Evolutionary conservation across 2,888 invertebrate genomes (phyloP).

Genomic region (Esperia sulphurella): DNA sequence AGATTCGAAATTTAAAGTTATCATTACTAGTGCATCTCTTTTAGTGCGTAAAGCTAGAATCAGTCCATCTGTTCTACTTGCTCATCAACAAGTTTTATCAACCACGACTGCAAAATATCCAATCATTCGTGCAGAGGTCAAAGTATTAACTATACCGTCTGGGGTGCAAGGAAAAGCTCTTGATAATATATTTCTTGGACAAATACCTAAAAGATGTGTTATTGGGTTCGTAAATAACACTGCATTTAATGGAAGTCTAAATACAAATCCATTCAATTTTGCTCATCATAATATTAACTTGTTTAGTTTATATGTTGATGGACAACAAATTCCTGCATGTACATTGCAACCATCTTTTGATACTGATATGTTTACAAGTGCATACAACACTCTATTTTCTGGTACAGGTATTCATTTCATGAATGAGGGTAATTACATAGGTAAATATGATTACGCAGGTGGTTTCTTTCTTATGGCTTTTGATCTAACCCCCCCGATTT

Average conservation of each 20-base stretch:
- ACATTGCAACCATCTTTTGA: conserved; percentile 13
- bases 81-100: conserved; percentile 17
- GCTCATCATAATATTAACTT: conserved; percentile 18
- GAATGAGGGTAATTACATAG: conserved; percentile 22
- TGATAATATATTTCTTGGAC: conserved; percentile 21
- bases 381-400: conserved; percentile 20
- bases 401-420: conserved; percentile 23
- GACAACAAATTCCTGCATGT: conserved; percentile 16
- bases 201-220: conserved; percentile 20
- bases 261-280: conserved; percentile 23
- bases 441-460: too few species aligned
- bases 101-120: conserved; percentile 24
- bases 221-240: conserved; percentile 18
- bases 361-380: conserved; percentile 5
- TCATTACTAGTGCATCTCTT: conserved; percentile 14
- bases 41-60: conserved; percentile 12
- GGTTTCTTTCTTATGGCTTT: conserved; percentile 24
- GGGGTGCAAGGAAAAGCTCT: conserved; percentile 19
- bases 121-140: conserved; percentile 20
- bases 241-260: conserved; percentile 17
- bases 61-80: conserved; percentile 17
- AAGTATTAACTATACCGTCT: conserved; percentile 20
- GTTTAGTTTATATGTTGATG: conserved; percentile 23
- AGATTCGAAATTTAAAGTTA: conserved; percentile 14
- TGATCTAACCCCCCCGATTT: conserved; percentile 21